Evolutionary conservation across 2,888 invertebrate genomes (phyloP).

Genomic region (Arge pagana): DNA sequence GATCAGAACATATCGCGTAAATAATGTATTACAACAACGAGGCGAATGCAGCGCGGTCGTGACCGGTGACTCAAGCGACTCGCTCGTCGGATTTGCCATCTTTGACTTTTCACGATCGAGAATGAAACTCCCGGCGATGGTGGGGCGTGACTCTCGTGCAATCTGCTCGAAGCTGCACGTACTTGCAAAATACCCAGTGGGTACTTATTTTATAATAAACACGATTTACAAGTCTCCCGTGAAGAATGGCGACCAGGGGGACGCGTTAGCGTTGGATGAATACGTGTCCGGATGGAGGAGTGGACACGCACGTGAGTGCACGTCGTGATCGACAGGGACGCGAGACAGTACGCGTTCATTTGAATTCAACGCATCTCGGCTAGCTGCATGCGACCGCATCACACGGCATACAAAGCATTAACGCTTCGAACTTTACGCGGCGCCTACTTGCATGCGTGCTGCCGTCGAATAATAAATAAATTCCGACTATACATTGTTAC

Average conservation of each 20-base stretch:
- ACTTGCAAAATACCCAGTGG: too few species aligned
- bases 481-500: too few species aligned
- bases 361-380: constrained; percentile 31
- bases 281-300: neutral
- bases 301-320: neutral
- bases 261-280: neutral
- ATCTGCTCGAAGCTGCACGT: too few species aligned
- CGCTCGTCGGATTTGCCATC: constrained; percentile 16
- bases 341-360: constrained; percentile 24
- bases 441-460: too few species aligned
- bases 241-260: too few species aligned
- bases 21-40: constrained; percentile 13
- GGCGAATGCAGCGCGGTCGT: neutral
- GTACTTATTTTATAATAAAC: too few species aligned
- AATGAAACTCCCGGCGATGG: too few species aligned
- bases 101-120: neutral
- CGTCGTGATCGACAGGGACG: neutral
- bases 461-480: constrained; percentile 13
- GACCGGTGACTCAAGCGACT: constrained; percentile 1
- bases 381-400: constrained; percentile 27
- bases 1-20: constrained; percentile 15
- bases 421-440: constrained; percentile 16
- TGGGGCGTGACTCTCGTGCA: too few species aligned
- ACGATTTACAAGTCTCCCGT: too few species aligned
- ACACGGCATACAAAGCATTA: constrained; percentile 43